phyloP scores from a whole-genome alignment of 2,888 invertebrate species.

The Caenorhabditis wallacei region DNA sequence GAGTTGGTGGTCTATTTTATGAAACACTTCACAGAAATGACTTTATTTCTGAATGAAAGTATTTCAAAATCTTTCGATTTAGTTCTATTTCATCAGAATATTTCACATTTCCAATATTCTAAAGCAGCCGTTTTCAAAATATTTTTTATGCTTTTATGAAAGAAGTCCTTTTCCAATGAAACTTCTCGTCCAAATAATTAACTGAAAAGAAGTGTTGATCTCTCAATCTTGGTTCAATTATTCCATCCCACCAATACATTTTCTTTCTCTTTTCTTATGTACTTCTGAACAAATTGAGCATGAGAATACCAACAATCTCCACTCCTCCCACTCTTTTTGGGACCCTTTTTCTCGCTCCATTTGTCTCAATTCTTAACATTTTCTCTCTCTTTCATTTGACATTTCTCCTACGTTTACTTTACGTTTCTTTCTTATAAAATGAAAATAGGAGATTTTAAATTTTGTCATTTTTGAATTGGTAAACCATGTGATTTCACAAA shows the following conservation, averaged over 20 bases:
- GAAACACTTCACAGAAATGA: no score
- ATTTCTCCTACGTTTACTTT: conserved; percentile 15
- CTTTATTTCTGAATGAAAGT: no score
- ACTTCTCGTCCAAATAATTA: no score
- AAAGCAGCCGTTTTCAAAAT: no score
- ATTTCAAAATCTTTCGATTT: no score
- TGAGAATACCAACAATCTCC: conserved; percentile 24
- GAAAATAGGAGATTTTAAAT: background rate
- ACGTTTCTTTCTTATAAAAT: conserved; percentile 1
- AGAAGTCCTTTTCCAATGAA: background rate
- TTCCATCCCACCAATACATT: conserved; percentile 26
- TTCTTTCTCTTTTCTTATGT: conserved; percentile 13
- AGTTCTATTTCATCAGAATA: no score
- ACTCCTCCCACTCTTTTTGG: conserved; percentile 24
- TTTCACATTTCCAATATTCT: no score
- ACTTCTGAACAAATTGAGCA: conserved; percentile 46
- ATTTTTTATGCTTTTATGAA: no score
- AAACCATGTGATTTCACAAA: background rate
- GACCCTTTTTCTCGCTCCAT: conserved; percentile 45
- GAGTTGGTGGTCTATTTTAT: background rate
- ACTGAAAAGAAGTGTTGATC: conserved; percentile 1
- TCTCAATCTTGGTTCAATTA: conserved; percentile 14
- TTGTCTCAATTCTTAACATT: conserved; percentile 45
- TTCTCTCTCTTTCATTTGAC: conserved; percentile 11
- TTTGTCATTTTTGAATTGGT: no score